These are phyloP conservation scores for Montipora sp. DNA, from an alignment of 64 coral and sea anemone species.

Conservation along the genomic window DNA sequence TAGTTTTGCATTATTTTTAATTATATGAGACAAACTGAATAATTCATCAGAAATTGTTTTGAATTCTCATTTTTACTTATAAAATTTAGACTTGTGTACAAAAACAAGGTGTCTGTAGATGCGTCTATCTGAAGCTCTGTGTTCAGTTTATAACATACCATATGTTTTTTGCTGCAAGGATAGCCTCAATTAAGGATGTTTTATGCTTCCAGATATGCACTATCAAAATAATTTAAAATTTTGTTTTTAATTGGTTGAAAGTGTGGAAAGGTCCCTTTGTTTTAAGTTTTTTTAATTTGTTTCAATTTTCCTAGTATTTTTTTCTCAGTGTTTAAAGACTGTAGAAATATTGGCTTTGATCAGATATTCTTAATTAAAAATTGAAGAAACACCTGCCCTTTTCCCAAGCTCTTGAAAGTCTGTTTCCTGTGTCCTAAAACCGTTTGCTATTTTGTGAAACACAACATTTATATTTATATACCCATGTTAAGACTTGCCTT, in stretches of 20 bases:
- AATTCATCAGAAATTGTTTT: neutral
- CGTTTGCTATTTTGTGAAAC: neutral
- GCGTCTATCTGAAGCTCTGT: neutral
- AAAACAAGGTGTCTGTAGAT: neutral
- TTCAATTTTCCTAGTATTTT: neutral
- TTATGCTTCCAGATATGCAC: neutral
- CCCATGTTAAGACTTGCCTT: neutral
- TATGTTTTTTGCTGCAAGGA: no score
- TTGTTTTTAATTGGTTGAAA: neutral
- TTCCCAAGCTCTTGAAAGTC: conserved; percentile 30
- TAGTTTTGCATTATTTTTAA: neutral
- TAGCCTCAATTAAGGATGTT: no score
- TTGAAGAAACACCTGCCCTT: conserved; percentile 27
- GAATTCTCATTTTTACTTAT: conserved; percentile 1
- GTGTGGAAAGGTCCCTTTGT: neutral
- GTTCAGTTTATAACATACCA: no score
- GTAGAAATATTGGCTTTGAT: neutral
- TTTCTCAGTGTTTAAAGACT: neutral
- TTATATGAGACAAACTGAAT: neutral
- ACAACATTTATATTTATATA: neutral
- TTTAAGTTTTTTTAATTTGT: neutral
- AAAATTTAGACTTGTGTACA: neutral
- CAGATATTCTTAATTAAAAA: conserved; percentile 32
- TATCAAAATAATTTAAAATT: neutral
- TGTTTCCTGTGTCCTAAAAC: conserved; percentile 18